Evolutionary conservation across 2,113 vertebrate genomes (phyloP), one percentile per base, ranked within the genome.

Genomic region (Lontra canadensis): DNA sequence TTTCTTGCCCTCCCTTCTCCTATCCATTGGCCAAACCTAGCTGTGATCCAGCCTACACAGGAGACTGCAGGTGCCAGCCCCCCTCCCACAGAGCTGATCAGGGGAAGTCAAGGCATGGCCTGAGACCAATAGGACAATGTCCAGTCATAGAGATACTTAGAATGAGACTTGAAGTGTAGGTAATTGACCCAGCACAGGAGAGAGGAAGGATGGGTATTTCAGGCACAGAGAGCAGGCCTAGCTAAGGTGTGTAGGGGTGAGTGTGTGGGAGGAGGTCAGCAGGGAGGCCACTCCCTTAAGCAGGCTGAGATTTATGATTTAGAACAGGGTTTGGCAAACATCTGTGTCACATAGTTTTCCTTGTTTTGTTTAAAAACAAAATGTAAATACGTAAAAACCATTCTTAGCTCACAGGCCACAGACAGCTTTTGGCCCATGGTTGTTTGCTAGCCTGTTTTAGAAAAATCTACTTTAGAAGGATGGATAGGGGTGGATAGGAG

Each of bases 351-450:
- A 47, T 36, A 73, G 34, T 83, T 82, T 90, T 96, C n/a, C 95
- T 93, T 87, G 36, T 92, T 94, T 85, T 92, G 73, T 78, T 85
- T 85, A 59, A 96, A 96, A 95, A 92, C 83, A 94, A 93, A 84
- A 90, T 52, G 36, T 84, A 59, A 85, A 92, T 79, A 47, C 1
- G 26, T 73, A 49, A 94, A 87, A 96, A 8, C 42, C 65, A 83
- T 92, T 78, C 42, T 86, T 86, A 61, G 76, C 34, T 88, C 49
- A 80, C 7, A 95, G 26, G 34, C 2, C 21, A 39, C 1, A 4
- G 74, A 63, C 31, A 42, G 21, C 26, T 31, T 57, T 92, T 88
- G 69, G 44, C 13, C 18, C 3, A 39, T 44, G 25, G 29, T 34
- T 52, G 34, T 84, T 81, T 63, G 49, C 42, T 44, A 49, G 31